Conservation (phyloP, 2,113 vertebrate genomes). For the Ceratotherium simum region DNA sequence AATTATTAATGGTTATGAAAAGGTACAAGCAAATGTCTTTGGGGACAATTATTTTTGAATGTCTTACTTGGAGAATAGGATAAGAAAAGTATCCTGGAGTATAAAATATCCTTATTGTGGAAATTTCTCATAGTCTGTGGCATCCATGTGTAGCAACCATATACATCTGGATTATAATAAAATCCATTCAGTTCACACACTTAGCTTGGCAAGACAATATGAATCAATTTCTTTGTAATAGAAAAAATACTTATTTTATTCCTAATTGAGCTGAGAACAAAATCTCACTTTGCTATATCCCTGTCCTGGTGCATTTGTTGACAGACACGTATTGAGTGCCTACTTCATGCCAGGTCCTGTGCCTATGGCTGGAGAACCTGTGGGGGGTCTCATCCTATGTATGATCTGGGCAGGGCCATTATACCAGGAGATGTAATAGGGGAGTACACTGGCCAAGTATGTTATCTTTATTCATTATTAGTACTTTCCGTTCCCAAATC, state of each 20-base stretch:
- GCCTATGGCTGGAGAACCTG: not conserved
- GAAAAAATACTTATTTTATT: not conserved
- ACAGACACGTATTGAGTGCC: not conserved
- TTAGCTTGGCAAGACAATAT: slow-evolving; percentile 1
- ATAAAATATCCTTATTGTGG: not conserved
- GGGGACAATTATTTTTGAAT: slow-evolving; percentile 4
- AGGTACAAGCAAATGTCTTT: slow-evolving; percentile 19
- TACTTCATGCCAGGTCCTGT: no score
- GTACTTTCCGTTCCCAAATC: not conserved
- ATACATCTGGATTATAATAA: not conserved
- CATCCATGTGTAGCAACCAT: not conserved
- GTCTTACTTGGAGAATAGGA: not conserved
- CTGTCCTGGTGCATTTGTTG: not conserved
- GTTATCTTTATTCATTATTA: not conserved
- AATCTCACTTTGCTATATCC: not conserved
- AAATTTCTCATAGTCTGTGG: not conserved
- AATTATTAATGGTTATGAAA: slow-evolving; percentile 45
- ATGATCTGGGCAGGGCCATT: not conserved
- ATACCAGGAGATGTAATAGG: not conserved
- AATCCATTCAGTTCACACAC: not conserved
- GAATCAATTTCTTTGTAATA: not conserved
- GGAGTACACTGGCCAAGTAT: not conserved
- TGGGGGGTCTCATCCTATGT: rapidly evolving
- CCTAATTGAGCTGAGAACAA: not conserved
- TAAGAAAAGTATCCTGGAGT: not conserved